phyloP scores from a whole-genome alignment of 2,113 vertebrate species.

The Canis aureus region DNA sequence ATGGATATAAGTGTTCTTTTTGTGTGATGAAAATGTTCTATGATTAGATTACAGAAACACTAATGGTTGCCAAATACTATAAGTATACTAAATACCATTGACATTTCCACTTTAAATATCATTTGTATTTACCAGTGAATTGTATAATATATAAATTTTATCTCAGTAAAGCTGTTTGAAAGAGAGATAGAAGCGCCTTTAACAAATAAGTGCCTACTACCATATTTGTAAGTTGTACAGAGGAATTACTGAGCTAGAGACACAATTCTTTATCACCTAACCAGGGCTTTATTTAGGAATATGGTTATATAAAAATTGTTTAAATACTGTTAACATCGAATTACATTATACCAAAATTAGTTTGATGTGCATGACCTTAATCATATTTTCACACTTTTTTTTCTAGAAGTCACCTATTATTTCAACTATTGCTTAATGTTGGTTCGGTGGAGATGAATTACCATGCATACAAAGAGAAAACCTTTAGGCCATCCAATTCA shows the following conservation, averaged over 20 bases:
- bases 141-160: neutral
- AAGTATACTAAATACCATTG: neutral
- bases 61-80: neutral
- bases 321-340: neutral
- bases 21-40: neutral
- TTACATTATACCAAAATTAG: neutral
- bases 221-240: neutral
- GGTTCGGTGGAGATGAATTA: neutral
- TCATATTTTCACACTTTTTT: neutral
- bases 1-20: neutral
- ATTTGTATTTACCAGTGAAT: neutral
- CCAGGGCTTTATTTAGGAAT: neutral
- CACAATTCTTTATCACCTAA: neutral
- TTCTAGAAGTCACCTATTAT: neutral
- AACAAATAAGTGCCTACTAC: neutral
- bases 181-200: neutral
- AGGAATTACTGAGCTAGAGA: neutral
- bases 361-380: neutral
- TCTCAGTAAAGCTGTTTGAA: neutral
- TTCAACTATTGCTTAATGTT: neutral
- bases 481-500: neutral
- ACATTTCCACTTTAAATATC: neutral
- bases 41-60: neutral
- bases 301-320: neutral
- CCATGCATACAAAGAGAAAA: neutral